Evolutionary conservation across 2,888 invertebrate genomes (phyloP).

Genomic region (Clitarchus hookeri): DNA sequence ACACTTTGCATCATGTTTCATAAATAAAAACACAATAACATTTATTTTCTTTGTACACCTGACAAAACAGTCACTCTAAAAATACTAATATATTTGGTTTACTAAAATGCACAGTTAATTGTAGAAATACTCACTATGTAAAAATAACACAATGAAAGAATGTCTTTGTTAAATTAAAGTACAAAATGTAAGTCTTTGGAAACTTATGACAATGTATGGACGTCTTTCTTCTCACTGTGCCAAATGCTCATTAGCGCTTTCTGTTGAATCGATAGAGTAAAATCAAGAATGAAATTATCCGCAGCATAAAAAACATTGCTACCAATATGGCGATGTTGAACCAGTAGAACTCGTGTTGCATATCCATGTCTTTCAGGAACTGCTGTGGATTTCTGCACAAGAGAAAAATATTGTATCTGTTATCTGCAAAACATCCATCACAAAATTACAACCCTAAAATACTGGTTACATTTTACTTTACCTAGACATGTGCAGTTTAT

Average conservation of each 20-base stretch:
- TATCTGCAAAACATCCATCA: no score
- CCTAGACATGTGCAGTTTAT: no score
- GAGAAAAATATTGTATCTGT: neutral
- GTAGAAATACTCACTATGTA: neutral
- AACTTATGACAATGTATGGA: neutral
- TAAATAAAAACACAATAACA: no score
- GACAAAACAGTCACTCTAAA: neutral
- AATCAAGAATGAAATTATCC: constrained; percentile 48
- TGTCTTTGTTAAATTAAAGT: constrained; percentile 10
- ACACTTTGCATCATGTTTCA: no score
- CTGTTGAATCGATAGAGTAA: constrained; percentile 52
- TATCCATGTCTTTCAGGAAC: constrained; percentile 76
- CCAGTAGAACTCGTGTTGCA: constrained; percentile 68
- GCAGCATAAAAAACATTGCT: constrained; percentile 64
- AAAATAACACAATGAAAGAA: constrained; percentile 18
- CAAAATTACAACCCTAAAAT: no score
- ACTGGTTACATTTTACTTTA: no score
- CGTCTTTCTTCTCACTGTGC: neutral
- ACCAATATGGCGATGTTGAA: constrained; percentile 68
- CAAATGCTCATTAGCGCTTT: constrained; percentile 31
- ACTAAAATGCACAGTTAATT: neutral
- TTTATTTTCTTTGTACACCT: no score
- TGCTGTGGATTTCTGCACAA: constrained; percentile 49
- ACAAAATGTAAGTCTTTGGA: neutral
- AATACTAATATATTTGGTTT: neutral